phyloP scores from a whole-genome alignment of 2,888 invertebrate genomes.

The Spodoptera picta region DNA sequence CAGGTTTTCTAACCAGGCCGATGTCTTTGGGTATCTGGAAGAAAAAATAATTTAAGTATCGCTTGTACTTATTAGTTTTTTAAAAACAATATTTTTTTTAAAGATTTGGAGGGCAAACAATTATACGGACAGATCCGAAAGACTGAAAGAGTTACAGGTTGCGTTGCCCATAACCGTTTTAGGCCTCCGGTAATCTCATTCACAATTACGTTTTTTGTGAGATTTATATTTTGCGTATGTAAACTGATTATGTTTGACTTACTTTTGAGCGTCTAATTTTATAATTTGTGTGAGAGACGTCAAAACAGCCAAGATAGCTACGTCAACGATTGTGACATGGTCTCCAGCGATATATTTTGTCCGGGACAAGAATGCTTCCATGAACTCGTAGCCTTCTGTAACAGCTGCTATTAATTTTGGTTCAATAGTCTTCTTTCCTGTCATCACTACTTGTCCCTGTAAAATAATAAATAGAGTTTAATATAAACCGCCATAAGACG shows the following conservation, averaged over 20 bases:
- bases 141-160: no score
- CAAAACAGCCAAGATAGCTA: constrained; percentile 15
- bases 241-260: constrained; percentile 8
- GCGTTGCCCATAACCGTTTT: no score
- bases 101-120: no score
- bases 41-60: not conserved
- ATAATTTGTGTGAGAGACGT: constrained; percentile 6
- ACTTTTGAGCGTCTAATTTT: constrained; percentile 25
- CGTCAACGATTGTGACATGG: constrained; percentile 29
- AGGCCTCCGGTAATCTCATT: no score
- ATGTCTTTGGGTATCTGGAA: constrained; percentile 22
- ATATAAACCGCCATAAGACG: no score
- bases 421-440: constrained; percentile 8
- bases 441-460: constrained; percentile 11
- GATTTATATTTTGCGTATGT: no score
- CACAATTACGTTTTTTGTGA: no score
- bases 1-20: constrained; percentile 13
- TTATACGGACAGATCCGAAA: no score
- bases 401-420: constrained; percentile 21
- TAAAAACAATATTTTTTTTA: no score
- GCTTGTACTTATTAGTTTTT: no score
- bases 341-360: constrained; percentile 26
- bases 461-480: not conserved
- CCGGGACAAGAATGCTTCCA: constrained; percentile 28
- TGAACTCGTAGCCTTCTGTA: constrained; percentile 22